Percentiles rank a stretch among this genome's conserved stretches.
These are phyloP conservation scores for Thereva unica DNA, from an alignment of 2,888 invertebrate species.

Conservation along the genomic window DNA sequence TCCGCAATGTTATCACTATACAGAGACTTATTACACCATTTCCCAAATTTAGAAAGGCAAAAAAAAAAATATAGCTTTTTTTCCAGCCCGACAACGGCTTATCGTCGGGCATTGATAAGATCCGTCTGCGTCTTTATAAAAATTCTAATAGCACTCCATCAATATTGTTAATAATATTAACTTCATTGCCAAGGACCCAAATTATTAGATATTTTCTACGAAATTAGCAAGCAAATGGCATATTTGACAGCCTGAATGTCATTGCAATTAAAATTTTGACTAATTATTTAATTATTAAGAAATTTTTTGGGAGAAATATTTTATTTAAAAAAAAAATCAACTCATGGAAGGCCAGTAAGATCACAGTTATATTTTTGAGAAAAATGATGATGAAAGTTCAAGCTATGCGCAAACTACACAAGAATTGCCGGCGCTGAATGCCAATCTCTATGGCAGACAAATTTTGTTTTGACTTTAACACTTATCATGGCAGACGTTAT, in stretches of 20 bases:
- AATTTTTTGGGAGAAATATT: neutral
- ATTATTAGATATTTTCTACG: too few species aligned
- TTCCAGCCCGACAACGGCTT: constrained; percentile 2
- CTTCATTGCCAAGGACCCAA: too few species aligned
- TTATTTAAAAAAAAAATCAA: neutral
- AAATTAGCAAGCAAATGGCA: too few species aligned
- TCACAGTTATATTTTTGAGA: neutral
- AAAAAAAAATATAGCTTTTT: neutral
- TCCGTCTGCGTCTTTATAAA: neutral
- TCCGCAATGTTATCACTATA: neutral
- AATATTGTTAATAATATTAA: too few species aligned
- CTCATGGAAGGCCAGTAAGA: neutral
- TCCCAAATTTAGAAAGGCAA: constrained; percentile 24
- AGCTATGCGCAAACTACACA: constrained; percentile 1
- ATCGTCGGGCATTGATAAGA: constrained; percentile 3
- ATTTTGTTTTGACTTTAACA: constrained; percentile 27
- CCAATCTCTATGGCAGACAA: constrained; percentile 21
- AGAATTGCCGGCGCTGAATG: neutral
- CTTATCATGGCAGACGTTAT: constrained; percentile 5
- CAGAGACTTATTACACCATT: constrained; percentile 8
- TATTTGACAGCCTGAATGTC: too few species aligned
- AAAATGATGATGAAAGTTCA: constrained; percentile 21
- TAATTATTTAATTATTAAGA: too few species aligned
- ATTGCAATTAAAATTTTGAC: too few species aligned
- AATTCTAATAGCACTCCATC: too few species aligned